Evolutionary conservation across 2,113 vertebrate species (phyloP).

Genomic region (Cathartes aura): DNA sequence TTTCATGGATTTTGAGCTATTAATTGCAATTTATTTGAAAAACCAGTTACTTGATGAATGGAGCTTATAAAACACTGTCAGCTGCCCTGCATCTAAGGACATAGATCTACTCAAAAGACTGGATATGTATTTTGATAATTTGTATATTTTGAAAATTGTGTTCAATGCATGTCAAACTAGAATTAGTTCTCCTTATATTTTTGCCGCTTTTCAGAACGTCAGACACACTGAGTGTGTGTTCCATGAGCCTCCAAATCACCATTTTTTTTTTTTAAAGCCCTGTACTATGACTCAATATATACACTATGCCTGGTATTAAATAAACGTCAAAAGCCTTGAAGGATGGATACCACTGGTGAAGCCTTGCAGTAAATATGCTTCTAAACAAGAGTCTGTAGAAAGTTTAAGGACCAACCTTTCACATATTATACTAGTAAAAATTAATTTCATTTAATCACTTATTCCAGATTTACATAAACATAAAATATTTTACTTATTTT

Average conservation of each 20-base stretch:
- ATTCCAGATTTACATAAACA: background rate
- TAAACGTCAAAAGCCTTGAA: background rate
- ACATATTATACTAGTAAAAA: background rate
- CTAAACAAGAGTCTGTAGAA: background rate
- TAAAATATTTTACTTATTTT: background rate
- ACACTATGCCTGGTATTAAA: conserved; percentile 25
- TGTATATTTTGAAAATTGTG: background rate
- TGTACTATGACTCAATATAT: background rate
- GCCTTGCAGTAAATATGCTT: background rate
- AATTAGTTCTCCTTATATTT: background rate
- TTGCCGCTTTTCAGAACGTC: background rate
- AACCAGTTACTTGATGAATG: background rate
- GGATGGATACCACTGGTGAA: background rate
- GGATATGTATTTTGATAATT: background rate
- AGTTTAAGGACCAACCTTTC: background rate
- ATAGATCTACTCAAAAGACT: background rate
- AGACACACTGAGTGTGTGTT: background rate
- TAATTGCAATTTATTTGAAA: background rate
- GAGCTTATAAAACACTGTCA: background rate
- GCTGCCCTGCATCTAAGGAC: background rate
- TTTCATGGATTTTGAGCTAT: background rate
- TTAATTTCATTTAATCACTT: background rate
- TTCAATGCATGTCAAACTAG: background rate
- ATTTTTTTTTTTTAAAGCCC: background rate
- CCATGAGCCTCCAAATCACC: background rate